Evolutionary conservation across 2,888 invertebrate genomes (phyloP), one percentile per base, ranked within the genome.

Genomic region (Leptopilina drosophilae): DNA sequence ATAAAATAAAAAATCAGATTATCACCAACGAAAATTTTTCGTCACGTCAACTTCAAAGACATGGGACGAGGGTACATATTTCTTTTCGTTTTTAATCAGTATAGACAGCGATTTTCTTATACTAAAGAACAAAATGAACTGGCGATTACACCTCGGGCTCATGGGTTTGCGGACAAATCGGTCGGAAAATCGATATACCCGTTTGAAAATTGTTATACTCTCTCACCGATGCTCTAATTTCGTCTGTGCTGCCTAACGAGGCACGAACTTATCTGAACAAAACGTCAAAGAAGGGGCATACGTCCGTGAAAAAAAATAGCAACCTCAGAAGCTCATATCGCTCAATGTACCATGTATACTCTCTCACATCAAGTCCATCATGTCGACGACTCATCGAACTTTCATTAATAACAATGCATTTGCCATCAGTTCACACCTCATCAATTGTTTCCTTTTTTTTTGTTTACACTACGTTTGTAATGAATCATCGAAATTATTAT

Each of bases 181-280:
- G 81, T 76, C 79, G 79, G 77, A 81, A 81, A 81, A 81, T 79
- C 81, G 79, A 79, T 81, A 79, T 42, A 42, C 59, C 66, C 64
- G 67, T 66, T 62, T 73, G 73, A 73, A 73, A 73, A 73, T 56
- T 56, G 26, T 76, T 64, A 62, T 33, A 33, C 33, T 62, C 53
- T 69, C 53, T 69, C 46, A 5, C 53, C 69, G 66, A 69, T 69
- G 69, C 69, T 69, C 69, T 69, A 69, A 69, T 69, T 69, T 69
- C 49, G 69, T 46, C 46, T 69, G 46, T 53, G 69, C 69, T 69
- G 20, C n/a, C 76, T 76, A 64, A 76, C 76, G 76, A 76, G 64
- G 76, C 62, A 64, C 42, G 62, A 64, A 46, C 59, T 15, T 42
- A 59, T 62, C 64, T 76, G 14, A 76, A 56, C 5, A 56, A 62